Evolutionary conservation across 2,797 vertebrate species (phyloP).

Genomic region (Vespertilio murinus): DNA sequence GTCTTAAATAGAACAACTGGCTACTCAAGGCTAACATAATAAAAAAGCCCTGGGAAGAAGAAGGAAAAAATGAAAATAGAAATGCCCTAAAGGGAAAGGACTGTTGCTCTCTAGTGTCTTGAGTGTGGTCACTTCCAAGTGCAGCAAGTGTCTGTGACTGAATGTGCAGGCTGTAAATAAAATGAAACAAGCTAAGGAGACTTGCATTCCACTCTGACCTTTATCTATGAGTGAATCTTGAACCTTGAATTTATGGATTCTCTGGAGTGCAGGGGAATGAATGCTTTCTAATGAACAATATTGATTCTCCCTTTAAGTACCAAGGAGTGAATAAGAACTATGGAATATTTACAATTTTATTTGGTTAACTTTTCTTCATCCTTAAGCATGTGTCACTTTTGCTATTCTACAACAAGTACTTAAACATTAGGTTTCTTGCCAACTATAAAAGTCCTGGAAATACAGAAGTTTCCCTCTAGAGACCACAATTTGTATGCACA

Average conservation of each 20-base stretch:
- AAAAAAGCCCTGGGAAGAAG: neutral
- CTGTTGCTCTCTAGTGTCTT: too few relatives aligned
- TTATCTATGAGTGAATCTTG: neutral
- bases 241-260: neutral
- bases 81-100: neutral
- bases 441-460: neutral
- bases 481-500: neutral
- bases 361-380: neutral
- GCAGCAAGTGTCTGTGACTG: neutral
- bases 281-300: neutral
- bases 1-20: neutral
- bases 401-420: neutral
- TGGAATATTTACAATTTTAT: neutral
- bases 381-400: neutral
- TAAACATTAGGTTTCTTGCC: neutral
- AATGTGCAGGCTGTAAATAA: neutral
- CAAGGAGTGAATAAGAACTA: neutral
- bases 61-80: neutral
- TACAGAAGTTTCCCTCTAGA: neutral
- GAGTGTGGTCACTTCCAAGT: too few relatives aligned
- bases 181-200: neutral
- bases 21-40: neutral
- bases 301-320: neutral
- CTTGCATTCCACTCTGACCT: neutral
- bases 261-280: neutral